These are phyloP conservation scores for Theropithecus gelada DNA, from an alignment of 2,113 vertebrate species.

Conservation along the genomic window DNA sequence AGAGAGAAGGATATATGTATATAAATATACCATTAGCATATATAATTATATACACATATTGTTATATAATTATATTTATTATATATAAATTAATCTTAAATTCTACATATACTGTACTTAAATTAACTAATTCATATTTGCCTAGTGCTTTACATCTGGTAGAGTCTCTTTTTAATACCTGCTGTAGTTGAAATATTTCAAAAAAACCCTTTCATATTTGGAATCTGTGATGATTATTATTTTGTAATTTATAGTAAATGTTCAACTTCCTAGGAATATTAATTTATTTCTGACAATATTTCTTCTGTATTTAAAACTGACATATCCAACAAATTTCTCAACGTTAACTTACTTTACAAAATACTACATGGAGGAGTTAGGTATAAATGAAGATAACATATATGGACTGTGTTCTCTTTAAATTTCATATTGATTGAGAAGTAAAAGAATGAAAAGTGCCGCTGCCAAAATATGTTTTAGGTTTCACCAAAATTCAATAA, in stretches of 20 bases:
- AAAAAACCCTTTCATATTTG: not conserved
- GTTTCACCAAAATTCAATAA: not conserved
- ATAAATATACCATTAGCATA: not conserved
- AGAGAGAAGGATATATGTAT: not conserved
- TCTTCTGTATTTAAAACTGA: slow-evolving; percentile 20
- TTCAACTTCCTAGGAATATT: not conserved
- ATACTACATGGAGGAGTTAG: not conserved
- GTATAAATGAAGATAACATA: not conserved
- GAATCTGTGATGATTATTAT: not conserved
- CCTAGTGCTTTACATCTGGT: not conserved
- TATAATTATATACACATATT: no score
- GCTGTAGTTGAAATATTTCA: not conserved
- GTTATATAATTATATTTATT: no score
- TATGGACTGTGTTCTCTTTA: not conserved
- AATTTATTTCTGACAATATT: not conserved
- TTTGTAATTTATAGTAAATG: slow-evolving; percentile 15
- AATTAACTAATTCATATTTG: slow-evolving; percentile 4
- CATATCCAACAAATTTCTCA: not conserved
- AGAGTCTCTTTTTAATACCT: not conserved
- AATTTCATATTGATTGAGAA: slow-evolving; percentile 34
- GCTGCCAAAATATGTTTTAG: not conserved
- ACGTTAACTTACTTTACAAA: slow-evolving; percentile 19
- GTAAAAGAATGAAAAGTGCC: not conserved
- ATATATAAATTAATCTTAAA: no score
- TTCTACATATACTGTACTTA: not conserved